These are phyloP conservation scores for Megalops atlanticus DNA, from an alignment of 2,113 vertebrate genomes.

Conservation along the genomic window DNA sequence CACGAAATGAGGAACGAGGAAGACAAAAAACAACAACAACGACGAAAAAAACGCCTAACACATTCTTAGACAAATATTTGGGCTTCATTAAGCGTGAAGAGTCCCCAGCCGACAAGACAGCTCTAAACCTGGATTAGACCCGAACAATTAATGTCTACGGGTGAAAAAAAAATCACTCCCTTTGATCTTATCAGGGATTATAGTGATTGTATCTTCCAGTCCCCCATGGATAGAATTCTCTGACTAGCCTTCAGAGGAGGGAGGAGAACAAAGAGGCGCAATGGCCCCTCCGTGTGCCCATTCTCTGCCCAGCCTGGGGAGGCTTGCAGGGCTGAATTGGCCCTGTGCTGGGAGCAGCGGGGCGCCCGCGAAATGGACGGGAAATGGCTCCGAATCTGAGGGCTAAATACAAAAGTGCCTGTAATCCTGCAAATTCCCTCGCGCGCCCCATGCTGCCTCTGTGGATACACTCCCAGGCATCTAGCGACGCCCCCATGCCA, in stretches of 20 bases:
- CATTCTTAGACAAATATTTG: conserved; percentile 27
- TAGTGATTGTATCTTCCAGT: conserved; percentile 40
- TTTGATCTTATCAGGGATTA: conserved; percentile 45
- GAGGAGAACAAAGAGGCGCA: not conserved
- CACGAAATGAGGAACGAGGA: not conserved
- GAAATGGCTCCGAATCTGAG: not conserved
- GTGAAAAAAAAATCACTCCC: conserved; percentile 37
- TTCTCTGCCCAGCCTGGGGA: conserved; percentile 5
- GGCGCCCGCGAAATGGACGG: conserved; percentile 40
- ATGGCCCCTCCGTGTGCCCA: not conserved
- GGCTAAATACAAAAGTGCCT: conserved; percentile 31
- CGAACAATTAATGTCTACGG: conserved; percentile 36
- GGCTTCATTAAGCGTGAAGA: conserved; percentile 23
- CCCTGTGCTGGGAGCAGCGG: conserved; percentile 2
- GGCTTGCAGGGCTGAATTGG: conserved; percentile 9
- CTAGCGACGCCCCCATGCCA: not conserved
- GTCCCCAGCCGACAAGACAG: conserved; percentile 18
- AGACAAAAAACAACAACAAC: not conserved
- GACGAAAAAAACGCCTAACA: conserved; percentile 14
- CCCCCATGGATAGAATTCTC: conserved; percentile 20
- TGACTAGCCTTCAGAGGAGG: not conserved
- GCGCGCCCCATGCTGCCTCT: not conserved
- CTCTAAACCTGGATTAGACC: conserved; percentile 35
- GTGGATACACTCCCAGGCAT: too few species aligned
- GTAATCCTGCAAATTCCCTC: conserved; percentile 18